Evolutionary conservation across 2,888 invertebrate species (phyloP), one percentile per base, ranked within the genome.

Genomic region (Allygus modestus): DNA sequence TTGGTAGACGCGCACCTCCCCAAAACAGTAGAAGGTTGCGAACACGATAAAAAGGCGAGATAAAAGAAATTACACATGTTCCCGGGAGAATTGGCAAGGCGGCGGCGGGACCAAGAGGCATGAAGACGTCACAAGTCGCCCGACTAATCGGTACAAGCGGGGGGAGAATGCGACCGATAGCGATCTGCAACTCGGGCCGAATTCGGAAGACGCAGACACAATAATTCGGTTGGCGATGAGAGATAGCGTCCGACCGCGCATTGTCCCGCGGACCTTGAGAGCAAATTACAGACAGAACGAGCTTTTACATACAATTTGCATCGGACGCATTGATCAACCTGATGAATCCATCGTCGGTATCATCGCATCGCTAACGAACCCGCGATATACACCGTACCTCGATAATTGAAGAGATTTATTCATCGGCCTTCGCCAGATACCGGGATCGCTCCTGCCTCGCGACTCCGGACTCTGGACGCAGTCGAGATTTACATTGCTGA

Each of bases 261-360:
- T 83, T 83, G 83, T 83, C 11, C 41, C 7, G 31, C 26, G 54
- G 83, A 83, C 75, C 83, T 83, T 75, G 75, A 33, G 83, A 83
- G 83, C 83, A 75, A 83, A 83, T 83, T 83, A 75, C 83, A 28
- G 31, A 41, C 69, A 4, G 51, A 51, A 51, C 82, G 75, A 23
- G 75, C 83, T 83, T 83, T 83, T 83, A 83, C 83, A 83, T 83
- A 83, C 83, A 83, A 83, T 83, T 83, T 75, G 83, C 83, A 83
- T 83, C 51, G 51, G 75, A 37, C 58, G 28, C 83, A 83, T 83
- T 58, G 54, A 83, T 83, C 83, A 82, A n/a, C 51, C 71, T 65
- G 83, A 83, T 83, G 83, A 83, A 28, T 79, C 79, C 33, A 77
- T 77, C 33, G 54, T 15, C 51, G 23, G 12, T 79, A 54, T 54